Base-by-base conservation (phyloP, 2,888 invertebrate genomes). In the Acleris cristana region DNA sequence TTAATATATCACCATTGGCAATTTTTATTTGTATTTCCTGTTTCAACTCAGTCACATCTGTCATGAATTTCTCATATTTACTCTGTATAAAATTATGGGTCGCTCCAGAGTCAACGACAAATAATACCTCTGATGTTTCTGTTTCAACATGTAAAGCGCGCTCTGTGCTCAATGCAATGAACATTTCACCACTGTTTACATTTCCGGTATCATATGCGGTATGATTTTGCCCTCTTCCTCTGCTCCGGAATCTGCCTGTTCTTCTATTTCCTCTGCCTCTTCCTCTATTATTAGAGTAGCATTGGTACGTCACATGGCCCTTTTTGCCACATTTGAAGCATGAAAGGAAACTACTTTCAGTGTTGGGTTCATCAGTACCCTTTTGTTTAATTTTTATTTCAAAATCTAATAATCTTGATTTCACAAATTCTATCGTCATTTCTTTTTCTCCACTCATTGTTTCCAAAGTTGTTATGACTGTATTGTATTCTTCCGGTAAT, bases 81-180 rank as follows among this genome's bases (percentile, higher is more conserved):
- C 44, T 23, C 23, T 61, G 40, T 16, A 61, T 53, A 44, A 61
- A 61, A n/a, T 61, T 52, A n/a, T 59, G 59, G 2, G 59, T 59
- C 5, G 49, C 61, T n/a, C 61, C 61, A 0, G 61, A 61, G 53
- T 61, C 61, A 3, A 53, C 61, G 1, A 53, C 45, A 23, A 61
- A 61, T 18, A 52, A 14, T 1, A 61, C 7, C 23, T 16, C 16
- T 48, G 10, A 30, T 1, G 23, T 10, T 10, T 26, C 57, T 4
- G 21, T 3, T 23, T 23, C n/a, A n/a, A 26, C 5, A 2, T 21
- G 34, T 45, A 40, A 23, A 21, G 3, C 18, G 18, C 34, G 5
- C 34, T 34, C 34, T 16, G 57, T 19, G 14, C 18, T 5, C 18
- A 49, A 26, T 4, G 57, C 57, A 7, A 57, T 23, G 10, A 57